Conservation (phyloP, 2,113 vertebrate genomes). For the Clarias macrocephalus region DNA sequence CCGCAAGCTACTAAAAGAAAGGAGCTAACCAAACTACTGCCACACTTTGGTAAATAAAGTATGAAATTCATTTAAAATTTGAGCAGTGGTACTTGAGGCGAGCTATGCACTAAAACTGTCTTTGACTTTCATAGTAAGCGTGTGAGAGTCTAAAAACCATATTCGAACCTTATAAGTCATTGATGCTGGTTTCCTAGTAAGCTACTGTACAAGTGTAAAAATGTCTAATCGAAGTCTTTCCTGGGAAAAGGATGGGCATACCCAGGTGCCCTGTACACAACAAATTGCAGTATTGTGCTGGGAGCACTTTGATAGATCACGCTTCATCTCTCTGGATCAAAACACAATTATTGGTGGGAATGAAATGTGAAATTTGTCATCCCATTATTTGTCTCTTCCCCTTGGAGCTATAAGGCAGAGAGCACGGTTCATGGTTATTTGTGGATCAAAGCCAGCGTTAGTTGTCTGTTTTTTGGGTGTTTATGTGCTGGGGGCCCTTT, state of each 20-base stretch:
- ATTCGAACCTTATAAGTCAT: neutral
- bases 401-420: slow-evolving; percentile 9
- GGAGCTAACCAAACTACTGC: neutral
- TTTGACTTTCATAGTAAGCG: neutral
- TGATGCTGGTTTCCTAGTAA: neutral
- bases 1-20: neutral
- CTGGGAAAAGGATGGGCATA: neutral
- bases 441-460: slow-evolving; percentile 41
- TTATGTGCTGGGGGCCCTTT: neutral
- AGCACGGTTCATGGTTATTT: slow-evolving; percentile 21
- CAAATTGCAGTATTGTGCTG: slow-evolving; percentile 5
- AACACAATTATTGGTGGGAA: slow-evolving; percentile 21
- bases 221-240: neutral
- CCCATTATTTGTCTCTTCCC: slow-evolving; percentile 30
- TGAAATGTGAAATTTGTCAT: slow-evolving; percentile 38
- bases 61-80: neutral
- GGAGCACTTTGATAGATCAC: slow-evolving; percentile 31
- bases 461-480: neutral
- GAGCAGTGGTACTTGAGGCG: neutral
- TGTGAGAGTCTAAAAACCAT: neutral
- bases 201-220: neutral
- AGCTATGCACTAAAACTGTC: neutral
- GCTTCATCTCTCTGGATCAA: slow-evolving; percentile 19
- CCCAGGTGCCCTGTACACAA: neutral
- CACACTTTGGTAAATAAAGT: neutral